A percentile compares a stretch with the other conserved stretches of the same genome.
Evolutionary conservation across 1,140 invertebrate genomes (phyloP).

Genomic region (Himalopsyche phryganea): DNA sequence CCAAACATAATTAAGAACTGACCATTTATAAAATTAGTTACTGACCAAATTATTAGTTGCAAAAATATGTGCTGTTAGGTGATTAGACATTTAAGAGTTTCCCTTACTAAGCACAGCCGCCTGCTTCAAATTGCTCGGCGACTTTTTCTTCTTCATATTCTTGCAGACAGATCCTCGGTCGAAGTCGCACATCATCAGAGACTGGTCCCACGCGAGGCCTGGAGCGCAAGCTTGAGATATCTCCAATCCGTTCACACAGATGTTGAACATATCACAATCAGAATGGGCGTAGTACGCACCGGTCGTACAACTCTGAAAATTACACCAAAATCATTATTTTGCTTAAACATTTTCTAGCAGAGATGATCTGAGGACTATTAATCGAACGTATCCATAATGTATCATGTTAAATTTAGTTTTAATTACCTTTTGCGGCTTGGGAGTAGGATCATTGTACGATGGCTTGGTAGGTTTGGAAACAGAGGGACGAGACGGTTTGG

Average conservation of each 20-base stretch:
- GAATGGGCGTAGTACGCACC: conserved; percentile 60
- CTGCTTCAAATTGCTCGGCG: conserved; percentile 34
- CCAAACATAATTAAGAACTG: no score
- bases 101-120: conserved; percentile 38
- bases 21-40: no score
- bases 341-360: neutral
- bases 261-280: conserved; percentile 63
- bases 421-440: conserved; percentile 41
- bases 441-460: no score
- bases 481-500: no score
- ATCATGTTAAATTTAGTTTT: no score
- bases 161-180: conserved; percentile 33
- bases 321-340: no score
- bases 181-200: conserved; percentile 65
- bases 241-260: conserved; percentile 66
- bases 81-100: no score
- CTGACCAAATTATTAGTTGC: no score
- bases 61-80: no score
- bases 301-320: conserved; percentile 44
- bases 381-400: neutral
- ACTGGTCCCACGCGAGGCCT: conserved; percentile 64
- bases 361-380: neutral
- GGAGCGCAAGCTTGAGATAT: conserved; percentile 65
- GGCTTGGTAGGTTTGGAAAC: no score
- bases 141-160: conserved; percentile 32